Conservation (phyloP, 2,888 invertebrate genomes). For the Leptopilina myrica region DNA sequence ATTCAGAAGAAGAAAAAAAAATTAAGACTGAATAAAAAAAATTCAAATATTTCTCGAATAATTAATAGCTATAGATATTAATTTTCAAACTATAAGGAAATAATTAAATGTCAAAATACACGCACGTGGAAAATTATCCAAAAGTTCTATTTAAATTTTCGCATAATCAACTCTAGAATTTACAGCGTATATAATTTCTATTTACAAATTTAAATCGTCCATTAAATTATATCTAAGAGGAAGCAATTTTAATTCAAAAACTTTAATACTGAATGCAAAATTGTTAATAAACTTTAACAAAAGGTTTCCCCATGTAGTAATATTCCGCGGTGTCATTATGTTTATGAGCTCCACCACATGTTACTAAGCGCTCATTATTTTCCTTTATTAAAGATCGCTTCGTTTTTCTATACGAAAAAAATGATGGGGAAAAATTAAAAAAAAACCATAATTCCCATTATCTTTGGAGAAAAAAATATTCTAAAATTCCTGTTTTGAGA, state of each 20-base stretch:
- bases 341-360: slow-evolving; percentile 31
- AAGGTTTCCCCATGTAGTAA: neutral
- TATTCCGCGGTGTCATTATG: slow-evolving; percentile 28
- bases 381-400: slow-evolving; percentile 25
- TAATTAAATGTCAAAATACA: no score
- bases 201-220: slow-evolving; percentile 6
- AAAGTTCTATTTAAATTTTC: neutral
- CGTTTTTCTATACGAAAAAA: neutral
- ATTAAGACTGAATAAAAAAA: no score
- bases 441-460: neutral
- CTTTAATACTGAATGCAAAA: slow-evolving; percentile 21
- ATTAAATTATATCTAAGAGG: neutral
- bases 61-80: no score
- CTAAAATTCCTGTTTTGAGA: no score
- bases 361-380: slow-evolving; percentile 26
- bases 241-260: neutral
- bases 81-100: no score
- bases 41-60: no score
- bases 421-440: neutral
- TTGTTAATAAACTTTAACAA: slow-evolving; percentile 17
- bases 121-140: no score
- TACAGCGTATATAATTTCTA: neutral
- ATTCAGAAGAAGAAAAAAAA: no score
- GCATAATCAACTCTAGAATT: neutral
- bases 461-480: no score